Percentiles rank a stretch among this genome's conserved stretches.
phyloP scores from a whole-genome alignment of 2,797 vertebrate species.

The Alcedo atthis region DNA sequence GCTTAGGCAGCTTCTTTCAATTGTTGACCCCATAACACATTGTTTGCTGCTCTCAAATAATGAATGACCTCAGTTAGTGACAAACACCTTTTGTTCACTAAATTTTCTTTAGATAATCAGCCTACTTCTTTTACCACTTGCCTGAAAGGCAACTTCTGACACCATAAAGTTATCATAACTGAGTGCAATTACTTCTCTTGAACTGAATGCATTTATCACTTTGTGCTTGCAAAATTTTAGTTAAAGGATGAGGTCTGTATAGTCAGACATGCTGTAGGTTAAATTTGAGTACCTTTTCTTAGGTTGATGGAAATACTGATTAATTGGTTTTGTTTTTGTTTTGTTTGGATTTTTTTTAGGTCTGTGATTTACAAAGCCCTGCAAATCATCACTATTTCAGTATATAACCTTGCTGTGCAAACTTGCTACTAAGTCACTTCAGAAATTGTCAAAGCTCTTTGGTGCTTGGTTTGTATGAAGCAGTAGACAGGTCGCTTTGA shows the following conservation, averaged over 20 bases:
- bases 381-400: not conserved
- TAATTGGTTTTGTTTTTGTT: not conserved
- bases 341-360: not conserved
- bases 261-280: not conserved
- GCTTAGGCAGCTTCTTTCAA: not conserved
- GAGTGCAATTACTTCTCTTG: constrained; percentile 42
- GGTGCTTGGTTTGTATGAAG: not conserved
- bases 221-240: not conserved
- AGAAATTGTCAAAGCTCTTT: not conserved
- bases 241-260: not conserved
- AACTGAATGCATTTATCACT: not conserved
- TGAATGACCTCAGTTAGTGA: constrained; percentile 24
- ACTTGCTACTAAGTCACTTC: not conserved
- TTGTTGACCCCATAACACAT: constrained; percentile 30
- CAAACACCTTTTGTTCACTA: constrained; percentile 42
- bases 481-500: not conserved
- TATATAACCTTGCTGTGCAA: not conserved
- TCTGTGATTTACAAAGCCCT: not conserved
- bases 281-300: not conserved
- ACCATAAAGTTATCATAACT: constrained; percentile 4
- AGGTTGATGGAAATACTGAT: not conserved
- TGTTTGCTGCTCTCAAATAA: constrained; percentile 47
- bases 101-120: not conserved
- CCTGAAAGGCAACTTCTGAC: constrained; percentile 25
- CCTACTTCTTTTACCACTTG: not conserved